Evolutionary conservation across 2,797 vertebrate species (phyloP), one percentile per base, ranked within the genome.

Genomic region (Crypturellus tataupa): DNA sequence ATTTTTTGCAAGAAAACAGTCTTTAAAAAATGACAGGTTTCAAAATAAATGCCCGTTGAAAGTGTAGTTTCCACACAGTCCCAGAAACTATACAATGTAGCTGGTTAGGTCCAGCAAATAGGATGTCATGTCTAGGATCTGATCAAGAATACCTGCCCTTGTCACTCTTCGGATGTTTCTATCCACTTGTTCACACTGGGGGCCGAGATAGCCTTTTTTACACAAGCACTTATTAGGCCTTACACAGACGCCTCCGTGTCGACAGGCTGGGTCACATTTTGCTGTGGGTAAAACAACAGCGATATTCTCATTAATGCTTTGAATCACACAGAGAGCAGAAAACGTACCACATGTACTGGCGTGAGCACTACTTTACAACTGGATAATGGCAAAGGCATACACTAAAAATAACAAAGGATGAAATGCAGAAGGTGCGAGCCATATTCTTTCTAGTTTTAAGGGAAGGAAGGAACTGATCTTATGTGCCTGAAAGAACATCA

Each of bases 81-180:
- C 97, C 95, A 95, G 96, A 88, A 97, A 98, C 99, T 99, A 99
- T 99, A 99, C 99, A 95, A 99, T 99, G 80, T 99, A 99, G 98
- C 99, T 99, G 97, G 99, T 99, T 97, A 99, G 98, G 97, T 99
- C 99, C 96, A 99, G 98, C 98, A 99, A 98, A 97, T 99, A 99
- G 86, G 99, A 99, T 90, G 99, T 99, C 99, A 99, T 99, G 97
- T 99, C 99, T 93, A 99, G 99, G 98, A 99, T 99, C 98, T 99
- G 99, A 97, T 99, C 99, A 95, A 99, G 98, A 97, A 99, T 98
- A 98, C 99, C 99, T 95, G 99, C 98, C 97, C 99, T 98, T 96
- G 98, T 98, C 97, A 98, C 97, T 97, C 98, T 98, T 96, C 98
- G 98, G 95, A 98, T 98, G 90, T 98, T 99, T 96, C 98, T 98